Percentiles rank a stretch among this genome's conserved stretches.
Conservation (phyloP, 2,888 invertebrate genomes). For the Seira ritae region DNA sequence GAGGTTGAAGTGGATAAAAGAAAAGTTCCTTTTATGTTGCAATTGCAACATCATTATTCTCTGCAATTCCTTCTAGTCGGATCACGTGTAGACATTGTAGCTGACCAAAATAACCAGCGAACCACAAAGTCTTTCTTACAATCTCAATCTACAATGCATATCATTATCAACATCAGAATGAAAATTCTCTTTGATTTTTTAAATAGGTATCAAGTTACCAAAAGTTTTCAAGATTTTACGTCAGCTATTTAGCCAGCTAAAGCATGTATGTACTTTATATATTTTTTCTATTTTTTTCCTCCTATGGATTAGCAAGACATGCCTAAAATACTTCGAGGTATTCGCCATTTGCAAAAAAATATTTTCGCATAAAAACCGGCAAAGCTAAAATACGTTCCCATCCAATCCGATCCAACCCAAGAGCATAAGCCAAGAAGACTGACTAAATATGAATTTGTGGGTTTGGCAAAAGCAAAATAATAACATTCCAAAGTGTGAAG, state of each 20-base stretch:
- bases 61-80: neutral
- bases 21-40: neutral
- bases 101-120: constrained; percentile 61
- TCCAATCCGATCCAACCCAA: too few relatives aligned
- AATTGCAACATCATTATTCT: constrained; percentile 2
- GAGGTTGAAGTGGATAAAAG: neutral
- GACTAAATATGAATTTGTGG: too few relatives aligned
- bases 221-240: constrained; percentile 6
- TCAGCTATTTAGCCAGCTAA: constrained; percentile 16
- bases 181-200: constrained; percentile 23
- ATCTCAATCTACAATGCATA: constrained; percentile 31
- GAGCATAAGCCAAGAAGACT: too few relatives aligned
- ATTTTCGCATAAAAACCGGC: too few relatives aligned
- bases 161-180: constrained; percentile 33
- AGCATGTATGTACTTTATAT: too few relatives aligned
- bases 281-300: too few relatives aligned
- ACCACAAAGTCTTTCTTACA: constrained; percentile 52
- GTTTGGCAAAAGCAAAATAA: too few relatives aligned
- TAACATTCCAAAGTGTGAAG: too few relatives aligned
- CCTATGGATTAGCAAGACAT: too few relatives aligned
- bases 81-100: constrained; percentile 19
- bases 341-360: too few relatives aligned
- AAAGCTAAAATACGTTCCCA: too few relatives aligned
- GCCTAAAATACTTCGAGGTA: too few relatives aligned
- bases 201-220: neutral